Conservation (phyloP, 2,888 invertebrate genomes). For the Eledona agricola region DNA sequence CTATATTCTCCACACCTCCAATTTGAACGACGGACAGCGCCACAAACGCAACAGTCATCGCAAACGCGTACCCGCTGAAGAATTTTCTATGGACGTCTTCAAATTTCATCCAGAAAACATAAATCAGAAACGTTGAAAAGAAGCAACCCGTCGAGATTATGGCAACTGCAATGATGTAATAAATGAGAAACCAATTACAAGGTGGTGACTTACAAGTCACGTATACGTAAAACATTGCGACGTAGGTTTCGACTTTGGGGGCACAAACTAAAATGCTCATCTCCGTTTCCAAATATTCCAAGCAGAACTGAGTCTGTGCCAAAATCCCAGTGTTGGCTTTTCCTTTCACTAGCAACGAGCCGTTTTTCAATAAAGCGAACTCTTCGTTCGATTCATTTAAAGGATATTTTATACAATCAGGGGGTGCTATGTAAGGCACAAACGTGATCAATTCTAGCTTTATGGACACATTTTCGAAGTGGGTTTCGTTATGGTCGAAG, state of each 20-base stretch:
- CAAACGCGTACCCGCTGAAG: conserved; percentile 48
- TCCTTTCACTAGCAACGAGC: conserved; percentile 45
- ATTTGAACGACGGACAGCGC: conserved; percentile 50
- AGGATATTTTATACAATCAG: conserved; percentile 38
- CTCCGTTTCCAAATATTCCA: conserved; percentile 43
- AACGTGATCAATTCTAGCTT: conserved; percentile 31
- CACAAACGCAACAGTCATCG: conserved; percentile 52
- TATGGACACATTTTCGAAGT: conserved; percentile 44
- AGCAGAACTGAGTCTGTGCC: conserved; percentile 47
- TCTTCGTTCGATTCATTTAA: conserved; percentile 38
- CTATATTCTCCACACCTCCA: conserved; percentile 38
- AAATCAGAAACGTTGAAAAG: conserved; percentile 41
- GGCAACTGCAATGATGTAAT: conserved; percentile 38
- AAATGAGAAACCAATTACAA: no score
- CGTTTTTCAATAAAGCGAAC: conserved; percentile 42
- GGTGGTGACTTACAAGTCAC: conserved; percentile 20
- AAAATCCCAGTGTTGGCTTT: conserved; percentile 40
- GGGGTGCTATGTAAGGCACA: conserved; percentile 38
- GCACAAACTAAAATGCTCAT: conserved; percentile 16
- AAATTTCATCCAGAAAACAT: conserved; percentile 40
- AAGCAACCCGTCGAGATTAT: conserved; percentile 48
- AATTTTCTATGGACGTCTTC: conserved; percentile 51
- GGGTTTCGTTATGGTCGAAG: conserved; percentile 44
- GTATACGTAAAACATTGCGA: conserved; percentile 37
- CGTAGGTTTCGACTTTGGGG: conserved; percentile 32